These are phyloP conservation scores for Pseudomyrmex concolor DNA, from an alignment of 1,140 invertebrate species.

Conservation along the genomic window DNA sequence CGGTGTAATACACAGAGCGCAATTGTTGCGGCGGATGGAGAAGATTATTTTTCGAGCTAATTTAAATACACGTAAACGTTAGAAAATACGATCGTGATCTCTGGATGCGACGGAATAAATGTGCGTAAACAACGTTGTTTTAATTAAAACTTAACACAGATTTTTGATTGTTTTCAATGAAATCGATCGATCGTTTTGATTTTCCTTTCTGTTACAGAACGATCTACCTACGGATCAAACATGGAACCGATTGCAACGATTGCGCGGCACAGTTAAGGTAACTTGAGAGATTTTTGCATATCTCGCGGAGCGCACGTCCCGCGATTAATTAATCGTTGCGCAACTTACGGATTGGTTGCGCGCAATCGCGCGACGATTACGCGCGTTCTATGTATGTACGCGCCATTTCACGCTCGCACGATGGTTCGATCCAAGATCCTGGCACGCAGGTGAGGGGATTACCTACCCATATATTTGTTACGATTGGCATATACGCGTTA, in stretches of 20 bases:
- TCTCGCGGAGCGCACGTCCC: neutral
- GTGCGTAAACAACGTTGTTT: too few relatives aligned
- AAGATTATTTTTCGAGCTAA: neutral
- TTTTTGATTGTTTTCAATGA: too few relatives aligned
- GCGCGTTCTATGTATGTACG: too few relatives aligned
- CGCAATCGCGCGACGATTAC: neutral
- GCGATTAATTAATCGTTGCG: neutral
- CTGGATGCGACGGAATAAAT: too few relatives aligned
- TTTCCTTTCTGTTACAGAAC: slow-evolving; percentile 58
- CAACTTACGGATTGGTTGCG: neutral
- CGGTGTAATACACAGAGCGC: neutral
- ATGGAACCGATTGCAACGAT: slow-evolving; percentile 72
- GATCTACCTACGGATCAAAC: slow-evolving; percentile 21
- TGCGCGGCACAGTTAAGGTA: slow-evolving; percentile 77
- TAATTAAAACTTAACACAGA: too few relatives aligned
- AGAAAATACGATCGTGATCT: too few relatives aligned
- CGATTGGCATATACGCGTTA: slow-evolving; percentile 58
- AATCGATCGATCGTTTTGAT: neutral
- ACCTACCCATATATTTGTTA: neutral
- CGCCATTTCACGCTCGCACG: neutral
- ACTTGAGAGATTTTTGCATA: neutral
- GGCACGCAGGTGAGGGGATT: too few relatives aligned
- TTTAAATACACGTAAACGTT: too few relatives aligned
- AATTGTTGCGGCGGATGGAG: neutral
- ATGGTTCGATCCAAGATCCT: neutral